Percentiles rank a stretch among this genome's conserved stretches.
Evolutionary conservation across 2,797 vertebrate genomes (phyloP).

Genomic region (Miichthys miiuy): DNA sequence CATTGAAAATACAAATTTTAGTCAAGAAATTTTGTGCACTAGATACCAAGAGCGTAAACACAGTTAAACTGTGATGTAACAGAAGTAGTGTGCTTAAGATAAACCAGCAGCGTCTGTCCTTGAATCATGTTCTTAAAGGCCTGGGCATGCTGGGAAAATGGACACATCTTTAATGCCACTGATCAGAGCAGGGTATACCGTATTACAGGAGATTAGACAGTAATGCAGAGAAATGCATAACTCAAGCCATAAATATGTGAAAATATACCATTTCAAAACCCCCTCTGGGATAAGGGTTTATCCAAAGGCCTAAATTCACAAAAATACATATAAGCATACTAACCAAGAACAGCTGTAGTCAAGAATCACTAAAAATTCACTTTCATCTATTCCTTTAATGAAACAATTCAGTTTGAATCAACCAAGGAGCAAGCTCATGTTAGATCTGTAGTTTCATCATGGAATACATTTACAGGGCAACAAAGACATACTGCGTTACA

Average conservation of each 20-base stretch:
- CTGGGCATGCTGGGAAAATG: constrained; percentile 42
- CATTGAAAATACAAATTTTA: neutral
- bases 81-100: neutral
- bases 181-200: constrained; percentile 44
- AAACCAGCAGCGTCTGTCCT: constrained; percentile 2
- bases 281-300: neutral
- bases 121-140: constrained; percentile 33
- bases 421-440: neutral
- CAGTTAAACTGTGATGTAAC: neutral
- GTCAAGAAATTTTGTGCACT: neutral
- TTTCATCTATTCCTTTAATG: neutral
- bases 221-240: constrained; percentile 57
- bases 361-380: neutral
- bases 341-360: neutral
- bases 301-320: constrained; percentile 5
- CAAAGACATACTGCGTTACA: neutral
- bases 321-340: neutral
- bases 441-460: neutral
- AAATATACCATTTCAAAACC: constrained; percentile 42
- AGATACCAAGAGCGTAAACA: neutral
- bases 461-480: neutral
- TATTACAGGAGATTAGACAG: constrained; percentile 65
- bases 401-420: neutral
- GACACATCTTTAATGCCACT: constrained; percentile 45
- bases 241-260: constrained; percentile 44